phyloP scores from a whole-genome alignment of 2,113 vertebrate species.

The Sprattus sprattus region DNA sequence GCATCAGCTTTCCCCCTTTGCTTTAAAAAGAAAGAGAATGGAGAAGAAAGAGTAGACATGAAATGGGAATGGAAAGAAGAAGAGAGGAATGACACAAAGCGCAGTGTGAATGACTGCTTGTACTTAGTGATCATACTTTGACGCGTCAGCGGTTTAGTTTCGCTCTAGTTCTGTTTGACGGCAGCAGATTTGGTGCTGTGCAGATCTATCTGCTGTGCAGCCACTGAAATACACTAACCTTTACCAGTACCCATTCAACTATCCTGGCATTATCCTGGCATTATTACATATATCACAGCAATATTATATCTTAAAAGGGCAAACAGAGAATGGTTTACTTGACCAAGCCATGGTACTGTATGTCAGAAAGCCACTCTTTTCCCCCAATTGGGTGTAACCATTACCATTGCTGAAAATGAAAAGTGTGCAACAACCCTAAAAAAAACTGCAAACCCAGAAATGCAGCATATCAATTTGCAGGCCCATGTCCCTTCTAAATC shows the following conservation, averaged over 20 bases:
- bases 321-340: background rate
- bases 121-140: background rate
- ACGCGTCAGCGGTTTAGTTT: background rate
- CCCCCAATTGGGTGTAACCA: background rate
- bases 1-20: background rate
- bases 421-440: background rate
- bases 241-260: background rate
- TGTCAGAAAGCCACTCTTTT: background rate
- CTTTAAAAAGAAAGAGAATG: background rate
- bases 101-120: background rate
- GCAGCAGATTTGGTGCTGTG: background rate
- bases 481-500: background rate
- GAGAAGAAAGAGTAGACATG: background rate
- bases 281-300: background rate
- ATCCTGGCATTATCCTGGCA: background rate
- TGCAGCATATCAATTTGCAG: background rate
- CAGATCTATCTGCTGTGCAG: background rate
- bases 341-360: background rate
- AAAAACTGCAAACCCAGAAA: background rate
- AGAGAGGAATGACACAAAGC: background rate
- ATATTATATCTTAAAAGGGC: background rate
- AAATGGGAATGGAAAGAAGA: background rate
- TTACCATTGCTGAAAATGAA: background rate
- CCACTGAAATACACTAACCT: background rate
- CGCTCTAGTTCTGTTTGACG: background rate